Conservation (phyloP, 2,113 vertebrate genomes). For the Macrotus californicus region DNA sequence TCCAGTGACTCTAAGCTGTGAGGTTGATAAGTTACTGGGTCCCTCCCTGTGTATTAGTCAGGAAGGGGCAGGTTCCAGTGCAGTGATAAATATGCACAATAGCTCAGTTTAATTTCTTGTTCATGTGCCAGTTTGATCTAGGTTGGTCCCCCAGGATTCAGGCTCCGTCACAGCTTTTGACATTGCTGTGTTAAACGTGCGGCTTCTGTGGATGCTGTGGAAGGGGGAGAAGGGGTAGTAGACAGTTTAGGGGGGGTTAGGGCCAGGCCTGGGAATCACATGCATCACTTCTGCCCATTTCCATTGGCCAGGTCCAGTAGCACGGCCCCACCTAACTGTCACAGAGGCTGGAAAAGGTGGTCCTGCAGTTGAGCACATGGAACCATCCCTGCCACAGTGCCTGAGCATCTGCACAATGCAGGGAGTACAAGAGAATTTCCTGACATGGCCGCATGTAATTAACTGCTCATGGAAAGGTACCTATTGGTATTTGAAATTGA, state of each 20-base stretch:
- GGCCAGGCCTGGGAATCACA: background rate
- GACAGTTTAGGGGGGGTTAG: no score
- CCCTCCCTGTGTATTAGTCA: background rate
- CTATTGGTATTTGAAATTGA: background rate
- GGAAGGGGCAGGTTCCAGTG: background rate
- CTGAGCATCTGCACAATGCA: accelerated
- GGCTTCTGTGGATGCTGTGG: background rate
- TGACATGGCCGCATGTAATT: accelerated
- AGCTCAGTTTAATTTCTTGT: background rate
- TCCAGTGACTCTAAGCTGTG: background rate
- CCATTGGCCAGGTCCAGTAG: background rate
- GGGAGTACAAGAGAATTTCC: accelerated
- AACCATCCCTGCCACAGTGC: background rate
- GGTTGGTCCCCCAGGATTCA: background rate
- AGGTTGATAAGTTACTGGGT: background rate
- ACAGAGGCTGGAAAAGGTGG: background rate
- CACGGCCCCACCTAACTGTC: background rate
- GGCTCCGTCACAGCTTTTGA: background rate
- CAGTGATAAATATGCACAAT: background rate
- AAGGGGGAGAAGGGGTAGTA: background rate
- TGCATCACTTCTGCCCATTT: background rate
- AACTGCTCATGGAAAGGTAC: background rate
- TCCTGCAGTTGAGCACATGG: background rate
- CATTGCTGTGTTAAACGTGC: background rate
- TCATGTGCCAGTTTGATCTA: background rate